Base-by-base conservation (phyloP, 2,888 invertebrate species). In the Drosophila lacicola region DNA sequence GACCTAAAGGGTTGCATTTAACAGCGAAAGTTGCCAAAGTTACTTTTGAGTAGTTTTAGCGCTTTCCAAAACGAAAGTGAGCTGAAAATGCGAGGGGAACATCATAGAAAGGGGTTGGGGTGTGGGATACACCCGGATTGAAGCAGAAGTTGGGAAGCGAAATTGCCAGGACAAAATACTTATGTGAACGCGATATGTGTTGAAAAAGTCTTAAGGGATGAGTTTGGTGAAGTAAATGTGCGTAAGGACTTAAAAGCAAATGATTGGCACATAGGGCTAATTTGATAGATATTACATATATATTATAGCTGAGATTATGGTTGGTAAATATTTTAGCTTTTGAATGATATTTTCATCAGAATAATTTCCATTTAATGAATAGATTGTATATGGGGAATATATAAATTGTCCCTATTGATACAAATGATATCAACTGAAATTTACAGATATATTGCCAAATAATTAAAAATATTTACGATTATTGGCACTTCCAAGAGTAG, bases 21-120 rank as follows among this genome's bases (percentile, higher is more conserved):
- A 34, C 62, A 47, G 44, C 45, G 63, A 51, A 75, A 75, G 67
- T 77, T 67, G 41, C 46, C 29, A 56, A 79, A 76, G 62, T 75
- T 53, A 58, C 69, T 61, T 74, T 70, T 41, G 57, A 74, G 61
- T 69, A 75, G 74, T 61, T 70, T 61, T 65, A 53, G 13, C 50
- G 63, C 41, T 44, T 41, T 33, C 21, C 50, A 46, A 46, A 51
- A 42, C 58, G 74, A 63, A 78, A 76, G 70, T 62, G 45, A 61
- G 49, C 42, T 57, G 56, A 45, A 50, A 61, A 55, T 50, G 34
- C 46, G 47, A 46, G 25, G 55, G 54, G 21, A 21, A 45, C 9
- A 19, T 29, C 8, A 19, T 6, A 34, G 42, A 13, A 33, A 1
- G 10, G 19, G 49, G 17, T 19, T 39, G 42, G 33, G 51, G 14